Percentiles rank a stretch among this genome's conserved stretches.
These are phyloP conservation scores for Neosilurus mollespiculum DNA, from an alignment of 2,797 vertebrate species.

Conservation along the genomic window DNA sequence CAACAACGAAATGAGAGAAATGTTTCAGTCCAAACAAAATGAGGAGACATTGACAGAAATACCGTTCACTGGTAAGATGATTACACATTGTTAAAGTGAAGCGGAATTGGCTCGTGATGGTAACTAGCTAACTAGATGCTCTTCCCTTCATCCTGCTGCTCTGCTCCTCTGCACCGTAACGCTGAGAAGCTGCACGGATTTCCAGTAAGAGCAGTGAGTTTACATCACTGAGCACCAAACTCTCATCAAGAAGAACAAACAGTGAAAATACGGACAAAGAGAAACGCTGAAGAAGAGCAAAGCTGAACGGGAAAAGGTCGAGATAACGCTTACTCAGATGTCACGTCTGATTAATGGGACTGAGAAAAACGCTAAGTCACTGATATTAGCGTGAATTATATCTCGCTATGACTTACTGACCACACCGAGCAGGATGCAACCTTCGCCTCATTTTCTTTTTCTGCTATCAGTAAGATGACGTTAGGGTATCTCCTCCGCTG, in stretches of 20 bases:
- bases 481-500: constrained; percentile 11
- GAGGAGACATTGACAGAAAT: not conserved
- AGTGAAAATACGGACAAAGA: not conserved
- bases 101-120: not conserved
- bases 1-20: not conserved
- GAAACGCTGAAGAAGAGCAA: not conserved
- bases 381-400: constrained; percentile 16
- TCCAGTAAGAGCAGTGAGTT: not conserved
- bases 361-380: not conserved
- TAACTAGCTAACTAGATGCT: not conserved
- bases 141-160: not conserved
- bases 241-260: constrained; percentile 5
- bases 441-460: constrained; percentile 26
- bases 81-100: not conserved
- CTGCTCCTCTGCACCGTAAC: too few species aligned
- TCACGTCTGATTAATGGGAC: not conserved
- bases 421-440: not conserved
- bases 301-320: not conserved
- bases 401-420: not conserved
- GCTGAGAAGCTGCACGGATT: too few species aligned
- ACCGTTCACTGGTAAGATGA: not conserved
- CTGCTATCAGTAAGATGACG: constrained; percentile 7
- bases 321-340: not conserved
- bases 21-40: not conserved
- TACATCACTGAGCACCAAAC: constrained; percentile 4